These are phyloP conservation scores for Eolophus roseicapilla DNA, from an alignment of 2,113 vertebrate species.

Conservation along the genomic window DNA sequence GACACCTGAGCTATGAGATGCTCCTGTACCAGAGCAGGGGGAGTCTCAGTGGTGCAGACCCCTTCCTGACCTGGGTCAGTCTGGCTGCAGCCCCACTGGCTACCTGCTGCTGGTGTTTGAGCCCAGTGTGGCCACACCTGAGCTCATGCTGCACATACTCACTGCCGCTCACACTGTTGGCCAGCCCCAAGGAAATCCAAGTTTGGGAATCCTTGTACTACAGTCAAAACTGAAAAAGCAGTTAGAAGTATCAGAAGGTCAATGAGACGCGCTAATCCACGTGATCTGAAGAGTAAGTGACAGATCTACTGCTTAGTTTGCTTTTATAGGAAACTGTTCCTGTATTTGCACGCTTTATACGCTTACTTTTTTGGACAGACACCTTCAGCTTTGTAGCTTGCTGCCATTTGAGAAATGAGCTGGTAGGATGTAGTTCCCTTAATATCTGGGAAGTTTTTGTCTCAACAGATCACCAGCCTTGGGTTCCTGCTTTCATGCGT, in stretches of 20 bases:
- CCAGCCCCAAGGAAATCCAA: constrained; percentile 2
- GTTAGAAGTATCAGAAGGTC: background rate
- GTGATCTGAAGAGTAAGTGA: background rate
- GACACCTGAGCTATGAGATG: background rate
- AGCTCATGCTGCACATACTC: background rate
- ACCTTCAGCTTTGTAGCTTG: background rate
- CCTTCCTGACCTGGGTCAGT: background rate
- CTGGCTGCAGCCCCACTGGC: background rate
- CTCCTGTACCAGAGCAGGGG: background rate
- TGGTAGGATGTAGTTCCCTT: background rate
- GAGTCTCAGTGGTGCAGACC: background rate
- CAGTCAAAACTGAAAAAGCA: background rate
- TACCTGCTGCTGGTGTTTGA: background rate
- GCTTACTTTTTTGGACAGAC: background rate
- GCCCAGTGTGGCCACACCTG: background rate
- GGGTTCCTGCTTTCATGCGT: background rate
- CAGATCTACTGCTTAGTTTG: background rate
- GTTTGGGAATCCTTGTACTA: background rate
- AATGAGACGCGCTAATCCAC: background rate
- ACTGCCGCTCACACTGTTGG: background rate
- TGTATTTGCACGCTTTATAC: background rate
- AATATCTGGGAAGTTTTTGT: background rate
- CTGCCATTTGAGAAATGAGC: background rate
- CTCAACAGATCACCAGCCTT: constrained; percentile 62
- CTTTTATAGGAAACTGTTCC: background rate